Conservation (phyloP, 2,113 vertebrate species). For the Entomyzon cyanotis region DNA sequence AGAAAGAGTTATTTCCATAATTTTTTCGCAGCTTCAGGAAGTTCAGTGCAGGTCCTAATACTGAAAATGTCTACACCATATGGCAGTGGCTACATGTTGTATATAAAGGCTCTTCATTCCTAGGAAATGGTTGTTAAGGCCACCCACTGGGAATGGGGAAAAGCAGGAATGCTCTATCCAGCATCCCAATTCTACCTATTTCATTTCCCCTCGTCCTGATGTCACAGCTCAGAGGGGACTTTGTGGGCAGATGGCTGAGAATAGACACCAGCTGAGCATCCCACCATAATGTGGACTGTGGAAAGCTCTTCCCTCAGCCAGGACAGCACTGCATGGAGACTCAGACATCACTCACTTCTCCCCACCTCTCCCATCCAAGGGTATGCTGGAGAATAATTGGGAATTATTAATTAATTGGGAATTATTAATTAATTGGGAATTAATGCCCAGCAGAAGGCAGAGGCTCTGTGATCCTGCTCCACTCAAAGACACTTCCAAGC, state of each 20-base stretch:
- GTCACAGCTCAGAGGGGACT: neutral
- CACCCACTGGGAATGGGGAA: neutral
- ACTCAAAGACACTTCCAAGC: neutral
- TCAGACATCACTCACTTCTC: neutral
- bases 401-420: neutral
- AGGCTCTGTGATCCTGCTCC: neutral
- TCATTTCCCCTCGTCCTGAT: neutral
- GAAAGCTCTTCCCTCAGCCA: neutral
- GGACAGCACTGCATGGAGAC: neutral
- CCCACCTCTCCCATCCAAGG: neutral
- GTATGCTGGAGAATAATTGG: neutral
- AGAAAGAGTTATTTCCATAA: neutral
- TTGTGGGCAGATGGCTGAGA: neutral
- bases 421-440: no score
- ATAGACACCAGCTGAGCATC: neutral
- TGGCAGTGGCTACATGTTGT: neutral
- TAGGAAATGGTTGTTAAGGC: neutral
- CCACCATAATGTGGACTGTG: rapidly evolving
- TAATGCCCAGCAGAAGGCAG: neutral
- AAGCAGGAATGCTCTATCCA: neutral
- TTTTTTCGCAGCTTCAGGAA: neutral
- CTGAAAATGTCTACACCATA: neutral
- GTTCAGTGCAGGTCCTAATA: neutral
- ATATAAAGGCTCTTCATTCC: neutral
- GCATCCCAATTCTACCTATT: neutral